Percentiles rank a stretch among this genome's conserved stretches.
Evolutionary conservation across 2,797 vertebrate genomes (phyloP).

Genomic region (Rhinoraja longicauda): DNA sequence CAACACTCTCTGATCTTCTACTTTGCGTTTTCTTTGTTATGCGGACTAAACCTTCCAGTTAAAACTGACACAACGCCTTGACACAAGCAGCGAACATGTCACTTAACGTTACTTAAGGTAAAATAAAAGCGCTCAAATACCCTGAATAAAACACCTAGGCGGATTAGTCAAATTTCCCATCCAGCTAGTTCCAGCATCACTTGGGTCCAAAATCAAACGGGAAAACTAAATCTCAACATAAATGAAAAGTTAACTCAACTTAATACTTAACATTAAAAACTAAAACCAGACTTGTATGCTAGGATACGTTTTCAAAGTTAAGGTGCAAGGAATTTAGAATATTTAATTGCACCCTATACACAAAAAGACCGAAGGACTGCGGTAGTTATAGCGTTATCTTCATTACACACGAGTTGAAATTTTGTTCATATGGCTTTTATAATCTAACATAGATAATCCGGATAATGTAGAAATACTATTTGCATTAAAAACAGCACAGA

Average conservation of each 20-base stretch:
- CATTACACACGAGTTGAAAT: not conserved
- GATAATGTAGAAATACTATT: not conserved
- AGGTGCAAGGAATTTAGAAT: too few species aligned
- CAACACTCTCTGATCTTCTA: not conserved
- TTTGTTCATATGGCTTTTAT: not conserved
- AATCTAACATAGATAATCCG: slow-evolving; percentile 14
- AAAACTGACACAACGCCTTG: not conserved
- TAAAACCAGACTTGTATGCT: not conserved
- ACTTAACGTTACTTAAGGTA: not conserved
- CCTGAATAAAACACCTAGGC: not conserved
- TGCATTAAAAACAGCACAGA: not conserved
- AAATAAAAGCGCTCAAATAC: not conserved
- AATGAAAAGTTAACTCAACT: slow-evolving; percentile 4
- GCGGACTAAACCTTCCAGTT: slow-evolving; percentile 12
- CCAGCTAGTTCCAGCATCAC: not conserved
- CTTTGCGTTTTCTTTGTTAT: slow-evolving; percentile 20
- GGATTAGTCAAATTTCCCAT: not conserved
- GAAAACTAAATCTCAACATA: not conserved
- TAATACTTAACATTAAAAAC: not conserved
- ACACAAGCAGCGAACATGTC: slow-evolving; percentile 31
- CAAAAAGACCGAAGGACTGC: not conserved
- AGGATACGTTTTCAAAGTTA: slow-evolving; percentile 17
- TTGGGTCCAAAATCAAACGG: not conserved
- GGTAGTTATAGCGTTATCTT: not conserved
- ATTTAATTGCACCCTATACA: not conserved